A percentile compares a stretch with the other conserved stretches of the same genome.
Evolutionary conservation across 2,113 vertebrate species (phyloP).

Genomic region (Cinclus cinclus): DNA sequence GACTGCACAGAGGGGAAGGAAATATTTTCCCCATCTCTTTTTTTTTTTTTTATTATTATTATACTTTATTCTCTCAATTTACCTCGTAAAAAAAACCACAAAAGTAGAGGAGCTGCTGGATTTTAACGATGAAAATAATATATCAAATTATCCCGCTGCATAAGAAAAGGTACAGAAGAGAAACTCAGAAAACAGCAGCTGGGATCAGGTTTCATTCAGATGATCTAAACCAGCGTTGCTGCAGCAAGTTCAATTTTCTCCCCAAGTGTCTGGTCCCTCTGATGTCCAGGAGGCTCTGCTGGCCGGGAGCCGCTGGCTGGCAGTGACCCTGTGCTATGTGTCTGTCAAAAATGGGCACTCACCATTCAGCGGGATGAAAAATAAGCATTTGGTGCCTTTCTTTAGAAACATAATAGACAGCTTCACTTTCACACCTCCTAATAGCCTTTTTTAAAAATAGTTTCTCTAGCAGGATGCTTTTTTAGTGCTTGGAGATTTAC

Average conservation of each 20-base stretch:
- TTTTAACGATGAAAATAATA: background rate
- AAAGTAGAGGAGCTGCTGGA: slow-evolving; percentile 16
- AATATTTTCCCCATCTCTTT: background rate
- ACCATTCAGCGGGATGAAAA: slow-evolving; percentile 5
- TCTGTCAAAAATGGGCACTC: slow-evolving; percentile 34
- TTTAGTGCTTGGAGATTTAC: background rate
- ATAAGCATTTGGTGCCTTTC: slow-evolving; percentile 41
- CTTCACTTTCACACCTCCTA: slow-evolving; percentile 71
- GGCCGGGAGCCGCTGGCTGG: background rate
- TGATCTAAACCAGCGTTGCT: background rate
- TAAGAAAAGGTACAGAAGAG: background rate
- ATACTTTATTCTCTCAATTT: slow-evolving; percentile 41
- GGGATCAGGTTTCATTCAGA: slow-evolving; percentile 10
- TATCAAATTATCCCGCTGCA: background rate
- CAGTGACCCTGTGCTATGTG: slow-evolving; percentile 37
- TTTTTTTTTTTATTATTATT: background rate
- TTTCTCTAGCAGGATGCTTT: slow-evolving; percentile 57
- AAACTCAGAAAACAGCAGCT: slow-evolving; percentile 18
- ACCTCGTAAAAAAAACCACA: background rate
- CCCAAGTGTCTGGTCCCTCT: background rate
- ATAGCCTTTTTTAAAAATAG: slow-evolving; percentile 73
- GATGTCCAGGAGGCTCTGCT: background rate
- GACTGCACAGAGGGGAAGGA: background rate
- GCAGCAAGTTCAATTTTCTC: slow-evolving; percentile 24
- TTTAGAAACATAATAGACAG: slow-evolving; percentile 64